Evolutionary conservation across 2,113 vertebrate species (phyloP).

Genomic region (Hippocampus mohnikei): DNA sequence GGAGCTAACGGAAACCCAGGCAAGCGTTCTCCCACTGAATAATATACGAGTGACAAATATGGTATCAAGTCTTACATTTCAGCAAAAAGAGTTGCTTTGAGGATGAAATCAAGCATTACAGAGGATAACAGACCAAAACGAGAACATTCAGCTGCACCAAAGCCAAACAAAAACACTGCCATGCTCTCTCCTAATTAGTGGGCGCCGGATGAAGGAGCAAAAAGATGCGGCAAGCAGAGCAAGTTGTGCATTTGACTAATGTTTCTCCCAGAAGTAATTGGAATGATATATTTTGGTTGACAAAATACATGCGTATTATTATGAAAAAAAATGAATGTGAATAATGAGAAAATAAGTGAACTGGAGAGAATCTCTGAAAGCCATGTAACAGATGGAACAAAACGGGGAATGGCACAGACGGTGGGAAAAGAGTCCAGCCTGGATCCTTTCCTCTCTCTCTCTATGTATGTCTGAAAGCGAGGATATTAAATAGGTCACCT

Average conservation of each 20-base stretch:
- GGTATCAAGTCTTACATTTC: slow-evolving; percentile 3
- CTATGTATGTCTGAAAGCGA: slow-evolving; percentile 25
- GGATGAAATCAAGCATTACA: slow-evolving; percentile 1
- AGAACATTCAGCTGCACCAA: neutral
- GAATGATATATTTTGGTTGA: neutral
- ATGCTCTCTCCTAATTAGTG: slow-evolving; percentile 2
- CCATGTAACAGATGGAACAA: slow-evolving; percentile 31
- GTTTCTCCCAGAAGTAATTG: neutral
- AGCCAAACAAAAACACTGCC: neutral
- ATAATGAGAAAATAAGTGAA: neutral
- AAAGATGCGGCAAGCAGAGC: slow-evolving; percentile 1
- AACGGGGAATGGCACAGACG: slow-evolving; percentile 30
- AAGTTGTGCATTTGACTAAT: slow-evolving; percentile 11
- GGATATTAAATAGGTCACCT: slow-evolving; percentile 58
- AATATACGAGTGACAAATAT: slow-evolving; percentile 27
- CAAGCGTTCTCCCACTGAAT: slow-evolving; percentile 11
- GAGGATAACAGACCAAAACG: neutral
- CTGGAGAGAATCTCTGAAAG: slow-evolving; percentile 15
- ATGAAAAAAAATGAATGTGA: neutral
- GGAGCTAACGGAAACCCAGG: slow-evolving; percentile 6
- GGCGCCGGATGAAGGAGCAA: neutral
- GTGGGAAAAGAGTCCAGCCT: slow-evolving; percentile 33
- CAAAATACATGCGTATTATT: neutral
- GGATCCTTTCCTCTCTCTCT: slow-evolving; percentile 14
- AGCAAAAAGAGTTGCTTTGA: slow-evolving; percentile 12